A percentile compares a stretch with the other conserved stretches of the same genome.
These are phyloP conservation scores for Takifugu bimaculatus DNA, from an alignment of 2,113 vertebrate genomes.

Conservation along the genomic window DNA sequence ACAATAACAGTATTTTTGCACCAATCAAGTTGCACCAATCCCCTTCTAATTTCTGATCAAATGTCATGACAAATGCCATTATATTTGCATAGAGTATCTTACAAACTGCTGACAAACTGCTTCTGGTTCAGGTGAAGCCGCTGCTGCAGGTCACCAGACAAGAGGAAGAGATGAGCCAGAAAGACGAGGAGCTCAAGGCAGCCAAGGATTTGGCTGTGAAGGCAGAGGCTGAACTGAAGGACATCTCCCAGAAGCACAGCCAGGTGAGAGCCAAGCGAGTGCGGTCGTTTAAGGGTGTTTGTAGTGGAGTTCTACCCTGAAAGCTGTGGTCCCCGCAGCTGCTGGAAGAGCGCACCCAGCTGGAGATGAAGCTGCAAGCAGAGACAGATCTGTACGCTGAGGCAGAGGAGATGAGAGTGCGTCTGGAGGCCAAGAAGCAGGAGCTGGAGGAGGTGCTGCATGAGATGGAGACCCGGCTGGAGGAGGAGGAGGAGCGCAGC, in stretches of 20 bases:
- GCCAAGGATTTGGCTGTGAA: constrained; percentile 82
- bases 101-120: no score
- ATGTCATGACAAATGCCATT: no score
- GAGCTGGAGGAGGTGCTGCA: constrained; percentile 94
- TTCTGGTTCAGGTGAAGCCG: constrained; percentile 84
- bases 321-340: constrained; percentile 66
- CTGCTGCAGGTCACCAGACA: constrained; percentile 94
- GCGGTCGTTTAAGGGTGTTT: neutral
- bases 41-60: no score
- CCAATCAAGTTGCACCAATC: no score
- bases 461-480: constrained; percentile 91
- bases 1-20: no score
- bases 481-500: constrained; percentile 89
- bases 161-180: constrained; percentile 95
- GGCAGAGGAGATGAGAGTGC: constrained; percentile 88
- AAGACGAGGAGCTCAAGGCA: constrained; percentile 87
- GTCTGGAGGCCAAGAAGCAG: constrained; percentile 88
- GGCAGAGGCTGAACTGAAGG: constrained; percentile 82
- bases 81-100: no score
- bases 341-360: constrained; percentile 81
- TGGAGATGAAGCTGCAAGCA: constrained; percentile 85
- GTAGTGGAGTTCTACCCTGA: neutral
- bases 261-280: constrained; percentile 71
- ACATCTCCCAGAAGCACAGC: constrained; percentile 83
- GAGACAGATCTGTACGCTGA: constrained; percentile 88